phyloP scores from a whole-genome alignment of 2,888 invertebrate genomes.

The Isoperla grammatica region DNA sequence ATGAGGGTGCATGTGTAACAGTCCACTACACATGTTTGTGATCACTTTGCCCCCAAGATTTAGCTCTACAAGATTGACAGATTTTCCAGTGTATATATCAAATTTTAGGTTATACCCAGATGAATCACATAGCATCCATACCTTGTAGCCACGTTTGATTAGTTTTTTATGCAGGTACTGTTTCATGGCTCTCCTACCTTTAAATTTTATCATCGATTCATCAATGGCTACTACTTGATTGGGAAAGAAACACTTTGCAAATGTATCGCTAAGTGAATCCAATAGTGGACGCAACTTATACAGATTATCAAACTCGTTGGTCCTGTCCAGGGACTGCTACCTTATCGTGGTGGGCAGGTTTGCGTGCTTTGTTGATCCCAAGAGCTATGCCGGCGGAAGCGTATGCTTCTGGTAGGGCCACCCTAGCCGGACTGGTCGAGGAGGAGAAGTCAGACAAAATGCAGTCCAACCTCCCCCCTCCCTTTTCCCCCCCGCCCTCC shows the following conservation, averaged over 20 bases:
- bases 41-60: slow-evolving; percentile 31
- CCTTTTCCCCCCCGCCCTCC: too few species aligned
- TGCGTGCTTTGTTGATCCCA: too few species aligned
- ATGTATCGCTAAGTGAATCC: not conserved
- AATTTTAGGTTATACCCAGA: slow-evolving; percentile 33
- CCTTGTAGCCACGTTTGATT: slow-evolving; percentile 35
- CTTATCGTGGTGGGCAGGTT: too few species aligned
- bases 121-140: slow-evolving; percentile 33
- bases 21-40: slow-evolving; percentile 28
- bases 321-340: too few species aligned
- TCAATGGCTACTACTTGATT: not conserved
- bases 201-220: slow-evolving; percentile 34
- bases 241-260: not conserved
- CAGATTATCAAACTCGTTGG: too few species aligned
- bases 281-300: too few species aligned
- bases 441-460: too few species aligned
- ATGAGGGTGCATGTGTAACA: slow-evolving; percentile 30
- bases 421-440: too few species aligned
- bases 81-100: slow-evolving; percentile 37
- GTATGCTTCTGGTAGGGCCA: too few species aligned
- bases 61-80: slow-evolving; percentile 28
- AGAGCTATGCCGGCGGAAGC: too few species aligned
- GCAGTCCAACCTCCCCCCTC: too few species aligned
- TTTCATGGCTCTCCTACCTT: slow-evolving; percentile 32
- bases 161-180: slow-evolving; percentile 34